Evolutionary conservation across 1,140 invertebrate genomes (phyloP), one percentile per base, ranked within the genome.

Genomic region (Polyergus mexicanus): DNA sequence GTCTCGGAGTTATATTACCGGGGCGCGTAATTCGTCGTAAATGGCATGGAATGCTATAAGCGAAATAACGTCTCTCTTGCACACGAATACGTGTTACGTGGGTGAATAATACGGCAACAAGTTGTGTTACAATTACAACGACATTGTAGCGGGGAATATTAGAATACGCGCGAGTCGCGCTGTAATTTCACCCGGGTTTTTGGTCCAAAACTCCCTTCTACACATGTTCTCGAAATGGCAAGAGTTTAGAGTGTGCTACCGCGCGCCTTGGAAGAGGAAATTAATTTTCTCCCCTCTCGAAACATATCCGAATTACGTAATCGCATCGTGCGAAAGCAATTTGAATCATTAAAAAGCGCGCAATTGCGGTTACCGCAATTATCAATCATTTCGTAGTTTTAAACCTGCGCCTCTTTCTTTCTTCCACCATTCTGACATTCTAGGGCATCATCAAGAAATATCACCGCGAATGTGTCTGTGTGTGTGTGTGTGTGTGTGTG

Each of bases 81-180:
- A 28, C 56, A 41, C 47, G 56, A 69, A 58, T 80, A 32, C 60
- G 63, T 47, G 32, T 16, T 41, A 56, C 41, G 35, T n/a, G 77
- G 13, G 47, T 56, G 77, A 80, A 80, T 58, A 80, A 80, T 80
- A 47, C 47, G 35, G 47, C 32, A 51, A 51, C 22, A 56, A 69
- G 63, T 80, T 56, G 44, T 56, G 44, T 13, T 32, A 35, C 44
- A 32, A 32, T 32, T 32, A 35, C 44, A 32, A 32, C 3, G 51
- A 38, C 65, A 38, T 58, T 63, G 47, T 51, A 0, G 28, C 22
- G 47, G 16, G 11, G 77, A 38, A 69, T 69, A 68, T 80, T 68
- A 69, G 22, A 80, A 54, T 58, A 69, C 22, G n/a, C 47, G 19
- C 63, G 63, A 16, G 51, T 25, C 63, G 25, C 63, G 19, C 28